Evolutionary conservation across 2,888 invertebrate genomes (phyloP).

Genomic region (Zygaena filipendulae): DNA sequence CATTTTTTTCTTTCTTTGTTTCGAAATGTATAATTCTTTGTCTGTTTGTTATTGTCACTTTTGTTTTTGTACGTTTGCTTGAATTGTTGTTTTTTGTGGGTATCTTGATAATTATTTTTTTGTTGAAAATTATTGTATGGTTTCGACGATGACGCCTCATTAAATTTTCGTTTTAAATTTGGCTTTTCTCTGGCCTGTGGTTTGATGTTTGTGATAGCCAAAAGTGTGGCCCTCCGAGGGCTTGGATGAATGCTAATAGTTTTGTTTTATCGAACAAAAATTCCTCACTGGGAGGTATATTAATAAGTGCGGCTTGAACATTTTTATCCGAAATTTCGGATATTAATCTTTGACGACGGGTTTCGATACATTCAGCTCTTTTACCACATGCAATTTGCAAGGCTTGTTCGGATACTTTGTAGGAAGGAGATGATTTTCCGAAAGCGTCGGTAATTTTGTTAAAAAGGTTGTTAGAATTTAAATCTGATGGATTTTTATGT

Average conservation of each 20-base stretch:
- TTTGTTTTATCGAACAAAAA: constrained; percentile 4
- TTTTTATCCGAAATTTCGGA: constrained; percentile 6
- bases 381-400: constrained; percentile 9
- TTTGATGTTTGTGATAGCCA: background rate
- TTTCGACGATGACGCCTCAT: constrained; percentile 4
- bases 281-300: constrained; percentile 6
- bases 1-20: constrained; percentile 2
- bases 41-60: background rate
- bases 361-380: constrained; percentile 11
- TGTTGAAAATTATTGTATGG: background rate
- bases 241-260: too few species aligned
- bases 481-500: background rate
- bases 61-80: background rate
- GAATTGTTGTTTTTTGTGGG: background rate
- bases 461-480: constrained; percentile 5
- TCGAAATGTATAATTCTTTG: background rate
- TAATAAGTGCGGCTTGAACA: constrained; percentile 1
- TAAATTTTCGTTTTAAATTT: constrained; percentile 3
- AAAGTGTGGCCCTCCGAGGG: background rate
- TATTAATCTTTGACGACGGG: constrained; percentile 5
- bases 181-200: background rate
- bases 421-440: constrained; percentile 5
- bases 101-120: too few species aligned
- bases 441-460: constrained; percentile 6
- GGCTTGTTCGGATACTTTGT: constrained; percentile 4